Base-by-base conservation (phyloP, 2,113 vertebrate genomes). In the Axis porcinus region DNA sequence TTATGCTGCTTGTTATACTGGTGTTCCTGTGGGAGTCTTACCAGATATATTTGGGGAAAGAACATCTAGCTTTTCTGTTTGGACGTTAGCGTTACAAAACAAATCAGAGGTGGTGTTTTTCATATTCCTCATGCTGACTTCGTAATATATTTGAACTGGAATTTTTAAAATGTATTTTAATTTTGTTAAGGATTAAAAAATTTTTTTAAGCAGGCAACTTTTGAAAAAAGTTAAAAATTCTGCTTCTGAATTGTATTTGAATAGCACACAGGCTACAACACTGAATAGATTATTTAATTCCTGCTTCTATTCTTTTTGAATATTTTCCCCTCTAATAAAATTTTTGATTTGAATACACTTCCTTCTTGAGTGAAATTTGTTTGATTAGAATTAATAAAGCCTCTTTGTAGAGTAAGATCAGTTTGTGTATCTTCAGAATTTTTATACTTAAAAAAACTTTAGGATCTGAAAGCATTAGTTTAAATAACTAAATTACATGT, bases 311-410 rank as follows among this genome's bases (percentile, higher is more conserved):
- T 95, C 40, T 96, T 90, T 97, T 92, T 52, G 12, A 97, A 28
- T 96, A 78, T 92, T 89, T 97, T 33, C 33, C 6, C 55, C 25
- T 86, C 17, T 92, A 91, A 95, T 97, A 98, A 97, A 96, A 78
- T 94, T 94, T 23, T 96, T 97, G 21, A 86, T 83, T 96, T 0
- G 8, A 95, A 93, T 97, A 86, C n/a, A 94, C 21, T 91, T 95
- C 43, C 70, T 95, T 97, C 81, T 88, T 95, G 94, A 94, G 87
- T 97, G 85, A 96, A 95, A 97, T 94, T 97, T 97, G 62, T 97
- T 96, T 96, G 78, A 92, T 89, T 86, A 95, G 62, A 95, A 95
- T 78, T 74, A 95, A 83, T 90, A 83, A 91, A 96, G 27, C 17
- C 89, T 70, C 27, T 79, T 67, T 79, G 13, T 81, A 50, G 58